phyloP scores from a whole-genome alignment of 2,797 vertebrate genomes.

The Clarias pachynema region DNA sequence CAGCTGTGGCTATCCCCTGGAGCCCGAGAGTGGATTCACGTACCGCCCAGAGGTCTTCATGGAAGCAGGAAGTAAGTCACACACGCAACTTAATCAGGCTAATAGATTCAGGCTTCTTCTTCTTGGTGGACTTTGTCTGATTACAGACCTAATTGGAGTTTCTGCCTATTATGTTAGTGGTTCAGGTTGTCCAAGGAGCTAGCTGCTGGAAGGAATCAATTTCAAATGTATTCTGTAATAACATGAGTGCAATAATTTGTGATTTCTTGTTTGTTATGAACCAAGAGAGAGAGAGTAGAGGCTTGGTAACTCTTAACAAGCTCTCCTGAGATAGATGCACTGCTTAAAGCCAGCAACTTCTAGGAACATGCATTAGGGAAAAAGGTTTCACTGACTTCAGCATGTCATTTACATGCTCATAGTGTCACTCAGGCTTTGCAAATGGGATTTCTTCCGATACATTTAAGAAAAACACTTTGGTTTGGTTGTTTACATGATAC shows the following conservation, averaged over 20 bases:
- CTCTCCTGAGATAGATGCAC: constrained; percentile 60
- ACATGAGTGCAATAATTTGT: not conserved
- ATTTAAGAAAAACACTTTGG: not conserved
- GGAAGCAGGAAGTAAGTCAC: constrained; percentile 91
- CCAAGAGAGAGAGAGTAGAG: constrained; percentile 8
- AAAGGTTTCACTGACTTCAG: constrained; percentile 27
- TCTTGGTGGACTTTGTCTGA: not conserved
- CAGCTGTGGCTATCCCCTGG: constrained; percentile 92
- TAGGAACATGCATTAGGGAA: constrained; percentile 35
- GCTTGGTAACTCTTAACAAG: constrained; percentile 61
- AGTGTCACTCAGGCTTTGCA: constrained; percentile 2
- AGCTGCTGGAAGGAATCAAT: not conserved
- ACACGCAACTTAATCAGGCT: constrained; percentile 15
- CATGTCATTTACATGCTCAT: constrained; percentile 34
- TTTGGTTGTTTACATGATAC: not conserved
- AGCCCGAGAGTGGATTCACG: constrained; percentile 91
- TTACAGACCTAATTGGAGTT: constrained; percentile 35
- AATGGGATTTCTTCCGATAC: not conserved
- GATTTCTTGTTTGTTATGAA: constrained; percentile 11
- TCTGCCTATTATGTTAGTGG: constrained; percentile 3
- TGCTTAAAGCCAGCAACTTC: constrained; percentile 23
- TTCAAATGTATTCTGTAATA: not conserved
- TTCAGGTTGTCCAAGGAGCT: constrained; percentile 5
- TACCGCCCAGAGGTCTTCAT: constrained; percentile 95
- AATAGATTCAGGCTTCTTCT: constrained; percentile 34